Conservation (phyloP, 2,113 vertebrate species). For the Paraplagusia blochii region DNA sequence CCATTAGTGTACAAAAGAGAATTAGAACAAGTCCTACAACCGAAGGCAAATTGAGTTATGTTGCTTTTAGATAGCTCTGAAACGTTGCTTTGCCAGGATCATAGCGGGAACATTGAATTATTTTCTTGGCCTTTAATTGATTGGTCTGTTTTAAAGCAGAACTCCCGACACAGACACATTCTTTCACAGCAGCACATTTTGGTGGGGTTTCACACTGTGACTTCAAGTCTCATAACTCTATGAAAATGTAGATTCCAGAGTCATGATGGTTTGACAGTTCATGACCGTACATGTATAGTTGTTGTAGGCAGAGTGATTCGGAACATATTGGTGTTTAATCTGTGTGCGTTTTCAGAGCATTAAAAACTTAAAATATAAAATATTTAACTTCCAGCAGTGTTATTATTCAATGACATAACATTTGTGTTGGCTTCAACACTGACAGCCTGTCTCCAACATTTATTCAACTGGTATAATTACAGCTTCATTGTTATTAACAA, state of each 20-base stretch:
- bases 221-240: no score
- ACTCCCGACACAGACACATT: neutral
- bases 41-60: slow-evolving; percentile 53
- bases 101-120: slow-evolving; percentile 28
- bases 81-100: slow-evolving; percentile 29
- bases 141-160: slow-evolving; percentile 6
- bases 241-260: no score
- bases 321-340: no score
- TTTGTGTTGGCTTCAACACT: no score
- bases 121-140: slow-evolving; percentile 9
- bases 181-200: neutral
- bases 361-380: no score
- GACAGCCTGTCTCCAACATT: neutral
- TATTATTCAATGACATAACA: no score
- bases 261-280: no score
- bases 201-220: no score
- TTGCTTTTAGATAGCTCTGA: slow-evolving; percentile 60
- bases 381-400: no score
- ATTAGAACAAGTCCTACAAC: slow-evolving; percentile 54
- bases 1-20: slow-evolving; percentile 45
- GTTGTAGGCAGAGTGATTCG: no score
- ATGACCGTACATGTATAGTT: no score
- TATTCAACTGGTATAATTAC: neutral
- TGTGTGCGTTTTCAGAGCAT: no score
- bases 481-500: neutral